A percentile compares a stretch with the other conserved stretches of the same genome.
These are phyloP conservation scores for Sturnira hondurensis DNA, from an alignment of 2,113 vertebrate genomes.

Conservation along the genomic window DNA sequence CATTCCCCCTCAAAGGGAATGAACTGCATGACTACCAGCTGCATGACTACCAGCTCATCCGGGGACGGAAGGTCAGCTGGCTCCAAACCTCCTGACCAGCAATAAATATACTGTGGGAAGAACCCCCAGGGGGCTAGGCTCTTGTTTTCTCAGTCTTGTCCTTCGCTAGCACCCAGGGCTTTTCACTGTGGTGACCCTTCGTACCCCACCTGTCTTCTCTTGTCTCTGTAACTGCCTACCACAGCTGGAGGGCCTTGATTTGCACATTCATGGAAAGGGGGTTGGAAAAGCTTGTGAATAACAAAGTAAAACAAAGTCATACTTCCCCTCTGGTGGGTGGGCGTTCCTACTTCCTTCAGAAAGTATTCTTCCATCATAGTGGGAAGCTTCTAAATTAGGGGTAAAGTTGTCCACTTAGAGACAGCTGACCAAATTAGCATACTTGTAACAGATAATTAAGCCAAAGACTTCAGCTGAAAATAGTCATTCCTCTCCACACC, in stretches of 20 bases:
- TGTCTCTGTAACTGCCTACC: too few species aligned
- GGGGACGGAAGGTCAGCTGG: too few species aligned
- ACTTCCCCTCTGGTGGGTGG: neutral
- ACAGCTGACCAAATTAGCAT: slow-evolving; percentile 65
- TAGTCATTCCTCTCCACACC: slow-evolving; percentile 71
- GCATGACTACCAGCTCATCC: too few species aligned
- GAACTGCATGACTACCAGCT: too few species aligned
- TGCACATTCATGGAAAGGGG: neutral
- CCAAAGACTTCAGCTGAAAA: slow-evolving; percentile 72
- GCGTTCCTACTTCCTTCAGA: neutral
- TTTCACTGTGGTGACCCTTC: too few species aligned
- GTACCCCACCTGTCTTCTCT: too few species aligned
- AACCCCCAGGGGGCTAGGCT: too few species aligned
- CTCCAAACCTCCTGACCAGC: too few species aligned
- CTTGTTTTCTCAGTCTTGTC: too few species aligned
- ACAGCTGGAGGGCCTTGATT: neutral
- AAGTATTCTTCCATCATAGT: neutral
- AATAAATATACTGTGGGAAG: too few species aligned
- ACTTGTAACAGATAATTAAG: slow-evolving; percentile 71
- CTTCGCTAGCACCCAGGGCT: too few species aligned
- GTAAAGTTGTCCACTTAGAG: neutral
- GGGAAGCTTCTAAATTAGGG: neutral
- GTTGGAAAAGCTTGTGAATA: neutral
- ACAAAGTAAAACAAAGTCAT: neutral
- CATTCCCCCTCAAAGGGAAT: too few species aligned